Evolutionary conservation across 2,888 invertebrate genomes (phyloP), one percentile per base, ranked within the genome.

Genomic region (Timandra comae): DNA sequence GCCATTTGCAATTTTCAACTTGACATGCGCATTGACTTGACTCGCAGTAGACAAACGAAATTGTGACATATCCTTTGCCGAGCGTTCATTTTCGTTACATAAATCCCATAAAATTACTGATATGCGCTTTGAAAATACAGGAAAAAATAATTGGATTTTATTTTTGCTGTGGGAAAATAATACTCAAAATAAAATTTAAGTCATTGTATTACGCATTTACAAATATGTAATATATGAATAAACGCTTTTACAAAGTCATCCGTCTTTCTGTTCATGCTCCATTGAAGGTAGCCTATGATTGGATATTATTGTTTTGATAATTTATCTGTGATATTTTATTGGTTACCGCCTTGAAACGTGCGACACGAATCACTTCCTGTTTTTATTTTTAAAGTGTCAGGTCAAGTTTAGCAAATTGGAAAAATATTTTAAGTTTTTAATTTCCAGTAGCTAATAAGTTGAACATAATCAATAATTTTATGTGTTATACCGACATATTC

Each of bases 1-100:
- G 96, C 96, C 96, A 97, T 97, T 96, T 96, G 95, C 94, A 95
- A 94, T 95, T 91, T 91, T 89, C 89, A 89, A 89, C 88, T 86
- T 90, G 90, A 89, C 90, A 89, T 91, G 91, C 91, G 91, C 91
- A 86, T 74, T 84, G 76, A 67, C 78, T 81, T 73, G 74, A 67
- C 78, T 81, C 73, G 74, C 63, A 66, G 68, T 69, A 76, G 80
- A 81, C 75, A 80, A 80, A 78, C 72, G 74, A 67, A 70, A 24
- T 20, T 58, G 62, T 64, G 70, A 71, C 52, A 51, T 71, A 70
- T 59, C 74, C 51, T 81, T 78, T 53, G 53, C 55, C 49, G 43
- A 59, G 42, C 60, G 77, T 11, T 6, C 10, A 16, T 16, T 16
- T 16, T 3, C 6, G 16, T 1, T 16, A n/a, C n/a, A n/a, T n/a